phyloP scores from a whole-genome alignment of 2,113 vertebrate genomes.

The Poeciliopsis turrubarensis region DNA sequence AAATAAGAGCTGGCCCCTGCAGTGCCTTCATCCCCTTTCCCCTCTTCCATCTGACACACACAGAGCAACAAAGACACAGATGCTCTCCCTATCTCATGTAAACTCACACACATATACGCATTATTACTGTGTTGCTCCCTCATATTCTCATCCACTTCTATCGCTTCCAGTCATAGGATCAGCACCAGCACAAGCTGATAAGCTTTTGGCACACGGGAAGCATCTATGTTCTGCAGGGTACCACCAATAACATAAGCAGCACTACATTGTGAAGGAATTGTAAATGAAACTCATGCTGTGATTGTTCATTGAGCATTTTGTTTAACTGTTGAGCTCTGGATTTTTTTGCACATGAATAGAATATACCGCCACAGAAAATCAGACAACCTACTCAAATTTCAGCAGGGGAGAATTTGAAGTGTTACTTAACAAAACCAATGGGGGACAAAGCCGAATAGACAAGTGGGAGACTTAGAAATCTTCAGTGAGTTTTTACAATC shows the following conservation, averaged over 20 bases:
- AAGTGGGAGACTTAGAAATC: not conserved
- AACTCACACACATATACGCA: slow-evolving; percentile 8
- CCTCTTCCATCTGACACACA: slow-evolving; percentile 3
- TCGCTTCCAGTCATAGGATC: slow-evolving; percentile 6
- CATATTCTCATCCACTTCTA: slow-evolving; percentile 19
- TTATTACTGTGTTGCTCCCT: slow-evolving; percentile 13
- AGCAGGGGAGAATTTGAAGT: not conserved
- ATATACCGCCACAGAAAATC: not conserved
- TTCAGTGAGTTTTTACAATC: slow-evolving; percentile 8
- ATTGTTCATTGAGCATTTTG: not conserved
- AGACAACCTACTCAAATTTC: not conserved
- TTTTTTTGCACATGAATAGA: not conserved
- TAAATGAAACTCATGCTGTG: not conserved
- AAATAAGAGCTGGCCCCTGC: slow-evolving; percentile 4
- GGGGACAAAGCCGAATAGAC: not conserved
- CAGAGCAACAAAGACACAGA: slow-evolving; percentile 8
- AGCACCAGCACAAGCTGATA: slow-evolving; percentile 33
- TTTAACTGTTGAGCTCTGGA: not conserved
- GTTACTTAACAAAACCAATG: not conserved
- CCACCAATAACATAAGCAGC: slow-evolving; percentile 1
- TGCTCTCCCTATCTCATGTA: slow-evolving; percentile 1
- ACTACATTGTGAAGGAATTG: not conserved
- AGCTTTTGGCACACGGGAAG: slow-evolving; percentile 9
- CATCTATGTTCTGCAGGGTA: slow-evolving; percentile 9
- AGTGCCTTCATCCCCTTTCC: not conserved